These are phyloP conservation scores for Coracopsis vasa DNA, from an alignment of 2,113 vertebrate genomes.

Conservation along the genomic window DNA sequence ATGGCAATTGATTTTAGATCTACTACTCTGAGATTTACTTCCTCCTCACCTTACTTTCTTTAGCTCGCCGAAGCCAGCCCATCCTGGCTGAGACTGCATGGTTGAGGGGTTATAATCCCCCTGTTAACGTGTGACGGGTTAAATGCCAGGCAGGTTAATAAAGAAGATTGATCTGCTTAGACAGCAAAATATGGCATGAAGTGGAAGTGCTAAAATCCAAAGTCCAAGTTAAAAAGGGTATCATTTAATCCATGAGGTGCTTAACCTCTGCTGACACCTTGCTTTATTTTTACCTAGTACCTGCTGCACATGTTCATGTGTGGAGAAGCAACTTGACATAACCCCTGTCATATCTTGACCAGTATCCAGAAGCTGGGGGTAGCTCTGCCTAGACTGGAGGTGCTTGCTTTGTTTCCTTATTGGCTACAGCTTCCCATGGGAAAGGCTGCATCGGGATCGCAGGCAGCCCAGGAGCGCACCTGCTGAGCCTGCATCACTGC, in stretches of 20 bases:
- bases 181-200: neutral
- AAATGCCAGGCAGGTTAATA: neutral
- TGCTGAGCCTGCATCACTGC: neutral
- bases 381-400: neutral
- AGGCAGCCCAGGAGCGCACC: neutral
- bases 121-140: neutral
- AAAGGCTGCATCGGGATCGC: neutral
- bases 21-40: neutral
- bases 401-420: neutral
- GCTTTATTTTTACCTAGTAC: neutral
- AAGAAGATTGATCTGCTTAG: neutral
- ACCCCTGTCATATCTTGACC: neutral
- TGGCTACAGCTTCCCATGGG: accelerated
- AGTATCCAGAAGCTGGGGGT: neutral
- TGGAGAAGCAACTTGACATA: neutral
- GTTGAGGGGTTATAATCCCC: neutral
- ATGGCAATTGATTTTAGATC: neutral
- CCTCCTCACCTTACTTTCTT: neutral
- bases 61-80: neutral
- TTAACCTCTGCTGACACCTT: neutral
- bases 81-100: neutral
- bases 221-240: neutral
- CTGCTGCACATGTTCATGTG: neutral
- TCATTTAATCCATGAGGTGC: neutral
- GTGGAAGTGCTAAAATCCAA: neutral